Evolutionary conservation across 2,797 vertebrate genomes (phyloP), one percentile per base, ranked within the genome.

Genomic region (Malacoctenus gilli): DNA sequence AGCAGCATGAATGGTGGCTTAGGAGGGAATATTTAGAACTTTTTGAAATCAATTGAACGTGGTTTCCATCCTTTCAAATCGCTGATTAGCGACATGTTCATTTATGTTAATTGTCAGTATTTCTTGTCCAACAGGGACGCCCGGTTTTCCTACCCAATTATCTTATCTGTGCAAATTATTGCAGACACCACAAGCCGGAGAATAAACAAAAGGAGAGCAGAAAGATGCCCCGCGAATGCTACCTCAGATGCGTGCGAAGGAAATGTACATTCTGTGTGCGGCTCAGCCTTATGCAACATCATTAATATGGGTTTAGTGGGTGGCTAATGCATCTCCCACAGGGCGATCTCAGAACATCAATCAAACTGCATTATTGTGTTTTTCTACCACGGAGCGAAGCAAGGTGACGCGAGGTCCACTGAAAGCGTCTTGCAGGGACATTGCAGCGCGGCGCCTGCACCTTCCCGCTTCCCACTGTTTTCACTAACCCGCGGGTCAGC

Each of bases 401-500:
- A 20, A 65, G 58, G 60, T 56, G 48, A 10, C 14, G n/a, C n/a
- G n/a, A n/a, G n/a, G 9, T 43, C 16, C 55, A 13, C 8, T 47
- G 12, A 50, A 64, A 50, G 59, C 20, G 46, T 25, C 50, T 70
- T 49, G 39, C 8, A 8, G 9, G 9, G 49, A 61, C 39, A 44
- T 54, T 56, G 18, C 9, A 52, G 41, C n/a, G 1, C 4, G 15
- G 52, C 62, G 41, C 41, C 40, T 36, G 47, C n/a, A n/a, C 41
- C 46, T 42, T 48, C 43, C 37, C 34, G 3, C 48, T 12, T 55
- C 63, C 41, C 46, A 47, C 36, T 41, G 69, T 67, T 80, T 63
- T 65, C 62, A 34, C 55, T 70, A 66, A 83, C 68, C 73, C 41
- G 28, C 2, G 51, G 79, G 78, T 85, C 77, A 66, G 47, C 22